Evolutionary conservation across 2,888 invertebrate genomes (phyloP).

Genomic region (Drosophila aldrichi): DNA sequence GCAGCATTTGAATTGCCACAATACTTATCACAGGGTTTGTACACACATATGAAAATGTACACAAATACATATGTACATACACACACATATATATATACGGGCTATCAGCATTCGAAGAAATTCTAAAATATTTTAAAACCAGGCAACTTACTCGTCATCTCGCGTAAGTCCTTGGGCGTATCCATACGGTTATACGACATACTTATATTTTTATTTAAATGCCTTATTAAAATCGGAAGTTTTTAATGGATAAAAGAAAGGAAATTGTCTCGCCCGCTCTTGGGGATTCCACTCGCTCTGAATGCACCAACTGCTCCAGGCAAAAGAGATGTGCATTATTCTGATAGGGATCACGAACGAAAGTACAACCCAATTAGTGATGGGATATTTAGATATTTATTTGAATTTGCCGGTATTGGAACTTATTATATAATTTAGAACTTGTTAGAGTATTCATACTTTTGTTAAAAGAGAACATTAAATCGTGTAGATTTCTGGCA

Average conservation of each 20-base stretch:
- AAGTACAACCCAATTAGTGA: neutral
- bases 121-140: neutral
- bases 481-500: neutral
- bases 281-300: neutral
- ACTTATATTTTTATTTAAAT: neutral
- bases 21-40: neutral
- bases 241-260: neutral
- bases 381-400: neutral
- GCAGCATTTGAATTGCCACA: neutral
- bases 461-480: neutral
- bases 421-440: neutral
- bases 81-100: neutral
- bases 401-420: neutral
- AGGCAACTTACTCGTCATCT: constrained; percentile 12
- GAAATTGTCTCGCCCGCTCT: neutral
- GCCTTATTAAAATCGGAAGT: neutral
- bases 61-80: neutral
- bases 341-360: constrained; percentile 7
- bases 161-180: neutral
- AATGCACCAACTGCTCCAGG: constrained; percentile 17
- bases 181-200: constrained; percentile 50
- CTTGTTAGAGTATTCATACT: neutral
- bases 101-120: neutral
- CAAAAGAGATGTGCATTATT: constrained; percentile 28
- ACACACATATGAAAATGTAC: neutral